Percentiles rank a stretch among this genome's conserved stretches.
Conservation (phyloP, 2,113 vertebrate species). For the Strix aluco region DNA sequence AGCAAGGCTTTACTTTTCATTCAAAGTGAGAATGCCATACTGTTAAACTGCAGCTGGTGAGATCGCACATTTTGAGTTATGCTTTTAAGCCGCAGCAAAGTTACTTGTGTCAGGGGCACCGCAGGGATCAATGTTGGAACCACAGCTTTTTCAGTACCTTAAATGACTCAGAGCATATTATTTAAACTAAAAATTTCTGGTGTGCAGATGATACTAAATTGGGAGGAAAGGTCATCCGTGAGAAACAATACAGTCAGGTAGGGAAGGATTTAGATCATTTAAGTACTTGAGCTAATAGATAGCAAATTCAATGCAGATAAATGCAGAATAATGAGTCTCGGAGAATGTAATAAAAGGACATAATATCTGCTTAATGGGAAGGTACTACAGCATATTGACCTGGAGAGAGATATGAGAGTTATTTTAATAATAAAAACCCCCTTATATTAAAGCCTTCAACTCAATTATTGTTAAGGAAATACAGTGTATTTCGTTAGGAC, state of each 20-base stretch:
- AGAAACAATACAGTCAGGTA: constrained; percentile 77
- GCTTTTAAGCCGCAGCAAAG: background rate
- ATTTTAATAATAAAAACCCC: constrained; percentile 74
- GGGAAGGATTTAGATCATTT: constrained; percentile 76
- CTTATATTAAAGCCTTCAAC: constrained; percentile 74
- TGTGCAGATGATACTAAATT: constrained; percentile 75
- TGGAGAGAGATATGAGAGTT: constrained; percentile 75
- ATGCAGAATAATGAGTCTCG: constrained; percentile 81
- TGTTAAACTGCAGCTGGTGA: constrained; percentile 17
- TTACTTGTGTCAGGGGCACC: constrained; percentile 34
- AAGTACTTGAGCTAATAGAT: constrained; percentile 77
- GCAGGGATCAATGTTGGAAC: constrained; percentile 48
- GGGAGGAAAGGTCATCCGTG: constrained; percentile 77
- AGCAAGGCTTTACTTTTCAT: background rate
- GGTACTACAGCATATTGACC: constrained; percentile 78
- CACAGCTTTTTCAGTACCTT: constrained; percentile 51
- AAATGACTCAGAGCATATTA: constrained; percentile 67
- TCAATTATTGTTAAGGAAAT: constrained; percentile 73
- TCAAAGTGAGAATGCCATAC: background rate
- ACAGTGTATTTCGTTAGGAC: constrained; percentile 68
- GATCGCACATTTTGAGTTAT: background rate
- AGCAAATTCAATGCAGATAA: constrained; percentile 82
- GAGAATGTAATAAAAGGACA: constrained; percentile 78
- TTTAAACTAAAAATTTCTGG: constrained; percentile 70
- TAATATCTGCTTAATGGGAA: constrained; percentile 81